Base-by-base conservation (phyloP, 1,140 invertebrate genomes). In the Globodera rostochiensis region DNA sequence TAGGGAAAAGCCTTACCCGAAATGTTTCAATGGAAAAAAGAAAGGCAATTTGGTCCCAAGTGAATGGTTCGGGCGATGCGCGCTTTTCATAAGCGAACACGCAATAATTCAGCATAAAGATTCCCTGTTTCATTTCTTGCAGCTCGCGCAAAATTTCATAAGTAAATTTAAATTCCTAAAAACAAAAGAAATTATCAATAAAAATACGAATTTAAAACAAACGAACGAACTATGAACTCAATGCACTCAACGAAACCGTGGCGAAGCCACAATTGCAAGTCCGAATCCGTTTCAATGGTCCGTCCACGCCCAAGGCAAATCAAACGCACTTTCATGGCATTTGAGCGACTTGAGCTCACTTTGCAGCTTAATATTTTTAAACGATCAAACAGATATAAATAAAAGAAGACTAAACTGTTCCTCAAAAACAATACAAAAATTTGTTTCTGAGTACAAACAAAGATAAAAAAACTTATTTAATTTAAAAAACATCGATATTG, bases 221-320 rank as follows among this genome's bases (percentile, higher is more conserved):
- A n/a, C n/a, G n/a, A 76, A 75, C 78, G 6, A 15, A 80, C 79
- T 13, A 45, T 80, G 53, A 80, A 80, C 57, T 53, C 49, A 50
- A 80, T 80, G n/a, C 74, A 66, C 21, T 82, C 79, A 6, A 80
- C 73, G 45, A 49, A 69, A 81, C 79, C 83, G 50, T 80, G 46
- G 36, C 74, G 79, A 78, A 80, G 74, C 79, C 79, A 80, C 64
- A 50, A 69, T n/a, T 79, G 74, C 36, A 80, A 66, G 11, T 80
- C 74, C 6, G 79, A 80, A 47, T 80, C n/a, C 50, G 79, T 60
- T n/a, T 80, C 79, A 6, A 80, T 46, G 1, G 67, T 80, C 9
- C 74, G 60, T 2, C 46, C 64, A 46, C 49, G 25, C 73, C 13
- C 74, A 36, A 21, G 74, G 15, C 46, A 60, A 46, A 60, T 46